Percentiles rank a stretch among this genome's conserved stretches.
These are phyloP conservation scores for Caenorhabditis sulstoni DNA, from an alignment of 2,888 invertebrate genomes.

Conservation along the genomic window DNA sequence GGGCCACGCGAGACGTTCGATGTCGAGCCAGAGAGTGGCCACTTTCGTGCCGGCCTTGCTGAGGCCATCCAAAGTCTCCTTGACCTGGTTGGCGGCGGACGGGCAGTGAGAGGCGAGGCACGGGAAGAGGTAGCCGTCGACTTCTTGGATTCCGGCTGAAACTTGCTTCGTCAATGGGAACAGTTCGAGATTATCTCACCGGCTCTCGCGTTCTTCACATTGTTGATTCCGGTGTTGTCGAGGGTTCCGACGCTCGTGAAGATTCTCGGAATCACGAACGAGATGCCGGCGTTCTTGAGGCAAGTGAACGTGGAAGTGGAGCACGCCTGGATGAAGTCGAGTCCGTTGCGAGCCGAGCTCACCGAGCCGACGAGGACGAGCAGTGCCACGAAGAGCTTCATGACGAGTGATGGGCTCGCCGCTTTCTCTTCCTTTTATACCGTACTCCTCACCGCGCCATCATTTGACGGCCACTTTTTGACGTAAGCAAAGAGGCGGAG, in stretches of 20 bases:
- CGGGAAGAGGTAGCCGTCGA: slow-evolving; percentile 68
- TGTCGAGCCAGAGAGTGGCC: slow-evolving; percentile 66
- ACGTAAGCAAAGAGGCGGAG: slow-evolving; percentile 28
- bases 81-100: slow-evolving; percentile 47
- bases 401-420: slow-evolving; percentile 4
- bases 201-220: slow-evolving; percentile 69
- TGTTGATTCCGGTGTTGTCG: slow-evolving; percentile 67
- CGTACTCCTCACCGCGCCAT: neutral
- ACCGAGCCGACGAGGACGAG: slow-evolving; percentile 6
- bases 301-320: slow-evolving; percentile 63
- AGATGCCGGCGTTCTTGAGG: slow-evolving; percentile 60
- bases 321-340: slow-evolving; percentile 58
- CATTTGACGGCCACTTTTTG: slow-evolving; percentile 28
- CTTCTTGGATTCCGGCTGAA: slow-evolving; percentile 51
- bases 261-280: slow-evolving; percentile 67
- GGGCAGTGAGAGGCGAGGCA: slow-evolving; percentile 60
- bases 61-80: slow-evolving; percentile 48
- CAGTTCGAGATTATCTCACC: slow-evolving; percentile 32
- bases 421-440: slow-evolving; percentile 25
- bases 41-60: slow-evolving; percentile 47
- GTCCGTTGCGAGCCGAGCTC: slow-evolving; percentile 21
- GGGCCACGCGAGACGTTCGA: slow-evolving; percentile 68
- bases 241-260: slow-evolving; percentile 64
- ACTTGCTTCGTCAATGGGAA: too few relatives aligned
- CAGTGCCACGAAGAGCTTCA: slow-evolving; percentile 28